These are phyloP conservation scores for Muschampia plurimacula DNA, from an alignment of 2,888 invertebrate genomes.

Conservation along the genomic window DNA sequence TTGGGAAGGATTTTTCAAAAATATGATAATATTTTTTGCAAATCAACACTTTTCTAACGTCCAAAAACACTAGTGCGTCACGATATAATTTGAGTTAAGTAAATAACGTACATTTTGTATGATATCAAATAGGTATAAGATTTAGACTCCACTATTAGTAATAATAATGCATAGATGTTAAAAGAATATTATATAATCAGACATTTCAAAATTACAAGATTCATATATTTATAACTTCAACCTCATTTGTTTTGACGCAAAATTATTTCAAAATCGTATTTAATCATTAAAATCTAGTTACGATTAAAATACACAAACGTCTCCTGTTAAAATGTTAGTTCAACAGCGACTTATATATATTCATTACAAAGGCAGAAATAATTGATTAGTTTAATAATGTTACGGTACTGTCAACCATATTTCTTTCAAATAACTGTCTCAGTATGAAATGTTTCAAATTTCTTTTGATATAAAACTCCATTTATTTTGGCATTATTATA, in stretches of 20 bases:
- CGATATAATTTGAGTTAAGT: conserved; percentile 27
- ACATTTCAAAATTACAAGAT: conserved; percentile 30
- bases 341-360: conserved; percentile 2
- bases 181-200: conserved; percentile 21
- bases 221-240: not conserved
- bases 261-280: conserved; percentile 21
- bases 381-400: not conserved
- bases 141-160: conserved; percentile 22
- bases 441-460: not conserved
- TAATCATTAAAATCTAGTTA: conserved; percentile 22
- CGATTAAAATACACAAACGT: conserved; percentile 1
- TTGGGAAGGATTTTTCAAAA: no score
- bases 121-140: conserved; percentile 28
- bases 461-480: not conserved
- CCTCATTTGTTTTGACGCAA: not conserved
- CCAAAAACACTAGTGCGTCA: conserved; percentile 15
- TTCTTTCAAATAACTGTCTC: not conserved
- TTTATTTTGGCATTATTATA: not conserved
- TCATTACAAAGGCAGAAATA: not conserved
- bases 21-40: no score
- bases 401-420: not conserved
- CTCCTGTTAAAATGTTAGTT: not conserved
- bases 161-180: conserved; percentile 14
- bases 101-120: conserved; percentile 31
- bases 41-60: not conserved